These are phyloP conservation scores for Grus americana DNA, from an alignment of 2,113 vertebrate species.

Conservation along the genomic window DNA sequence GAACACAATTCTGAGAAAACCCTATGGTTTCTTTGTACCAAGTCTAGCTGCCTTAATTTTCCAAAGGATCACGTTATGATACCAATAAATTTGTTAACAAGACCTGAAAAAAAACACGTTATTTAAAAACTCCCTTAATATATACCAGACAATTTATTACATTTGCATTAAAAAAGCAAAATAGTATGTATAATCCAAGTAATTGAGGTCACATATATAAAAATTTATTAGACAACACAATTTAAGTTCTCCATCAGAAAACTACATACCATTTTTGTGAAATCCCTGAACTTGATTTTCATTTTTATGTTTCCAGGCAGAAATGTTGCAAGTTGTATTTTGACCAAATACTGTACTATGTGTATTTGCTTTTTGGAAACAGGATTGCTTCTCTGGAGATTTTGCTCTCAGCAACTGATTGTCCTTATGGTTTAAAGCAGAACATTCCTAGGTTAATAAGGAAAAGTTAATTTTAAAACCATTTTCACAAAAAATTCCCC, in stretches of 20 bases:
- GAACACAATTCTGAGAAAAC: background rate
- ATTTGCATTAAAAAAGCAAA: background rate
- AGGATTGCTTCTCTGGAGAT: slow-evolving; percentile 48
- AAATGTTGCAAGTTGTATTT: slow-evolving; percentile 28
- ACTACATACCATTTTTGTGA: slow-evolving; percentile 37
- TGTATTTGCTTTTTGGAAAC: slow-evolving; percentile 20
- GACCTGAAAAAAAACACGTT: background rate
- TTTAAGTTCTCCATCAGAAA: background rate
- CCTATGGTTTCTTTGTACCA: background rate
- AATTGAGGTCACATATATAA: background rate
- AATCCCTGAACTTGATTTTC: slow-evolving; percentile 50
- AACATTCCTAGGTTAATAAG: slow-evolving; percentile 37
- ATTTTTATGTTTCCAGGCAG: slow-evolving; percentile 58
- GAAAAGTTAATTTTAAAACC: background rate
- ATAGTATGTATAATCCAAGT: background rate
- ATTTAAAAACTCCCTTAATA: background rate
- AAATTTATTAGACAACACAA: background rate
- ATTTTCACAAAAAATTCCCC: background rate
- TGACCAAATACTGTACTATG: slow-evolving; percentile 21
- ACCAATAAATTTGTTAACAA: background rate
- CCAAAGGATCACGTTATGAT: background rate
- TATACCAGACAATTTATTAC: background rate
- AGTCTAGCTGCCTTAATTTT: background rate
- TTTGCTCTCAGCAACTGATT: slow-evolving; percentile 39
- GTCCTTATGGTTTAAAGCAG: slow-evolving; percentile 47